Percentiles rank a stretch among this genome's conserved stretches.
These are phyloP conservation scores for Metopia argyrocephala DNA, from an alignment of 2,888 invertebrate genomes.

Conservation along the genomic window DNA sequence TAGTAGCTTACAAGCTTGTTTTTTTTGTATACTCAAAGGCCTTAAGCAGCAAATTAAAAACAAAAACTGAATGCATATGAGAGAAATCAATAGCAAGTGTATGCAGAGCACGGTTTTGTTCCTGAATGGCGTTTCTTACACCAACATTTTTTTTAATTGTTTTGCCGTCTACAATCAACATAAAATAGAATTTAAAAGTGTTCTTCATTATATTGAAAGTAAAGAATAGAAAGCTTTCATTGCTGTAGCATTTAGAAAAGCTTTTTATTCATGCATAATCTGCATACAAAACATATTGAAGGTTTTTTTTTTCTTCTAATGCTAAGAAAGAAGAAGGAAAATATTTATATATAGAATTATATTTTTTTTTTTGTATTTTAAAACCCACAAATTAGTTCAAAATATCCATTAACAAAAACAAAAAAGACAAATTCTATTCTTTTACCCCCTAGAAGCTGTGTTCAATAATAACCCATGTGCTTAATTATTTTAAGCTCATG, in stretches of 20 bases:
- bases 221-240: too few species aligned
- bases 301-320: too few species aligned
- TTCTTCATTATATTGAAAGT: background rate
- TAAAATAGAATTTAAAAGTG: slow-evolving; percentile 7
- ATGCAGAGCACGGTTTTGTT: slow-evolving; percentile 78
- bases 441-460: slow-evolving; percentile 77
- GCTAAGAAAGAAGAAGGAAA: too few species aligned
- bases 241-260: too few species aligned
- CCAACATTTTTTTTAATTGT: too few species aligned
- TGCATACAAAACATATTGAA: too few species aligned
- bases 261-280: too few species aligned
- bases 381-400: too few species aligned
- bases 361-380: too few species aligned
- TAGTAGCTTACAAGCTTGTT: background rate
- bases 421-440: slow-evolving; percentile 74
- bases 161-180: too few species aligned
- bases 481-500: slow-evolving; percentile 51
- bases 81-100: slow-evolving; percentile 12
- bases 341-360: too few species aligned
- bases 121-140: slow-evolving; percentile 70
- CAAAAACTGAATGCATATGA: slow-evolving; percentile 32
- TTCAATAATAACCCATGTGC: slow-evolving; percentile 72
- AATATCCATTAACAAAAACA: slow-evolving; percentile 23
- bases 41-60: slow-evolving; percentile 6
- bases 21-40: background rate